phyloP scores from a whole-genome alignment of 1,140 invertebrate genomes.

The Ctenoplectra terminalis region DNA sequence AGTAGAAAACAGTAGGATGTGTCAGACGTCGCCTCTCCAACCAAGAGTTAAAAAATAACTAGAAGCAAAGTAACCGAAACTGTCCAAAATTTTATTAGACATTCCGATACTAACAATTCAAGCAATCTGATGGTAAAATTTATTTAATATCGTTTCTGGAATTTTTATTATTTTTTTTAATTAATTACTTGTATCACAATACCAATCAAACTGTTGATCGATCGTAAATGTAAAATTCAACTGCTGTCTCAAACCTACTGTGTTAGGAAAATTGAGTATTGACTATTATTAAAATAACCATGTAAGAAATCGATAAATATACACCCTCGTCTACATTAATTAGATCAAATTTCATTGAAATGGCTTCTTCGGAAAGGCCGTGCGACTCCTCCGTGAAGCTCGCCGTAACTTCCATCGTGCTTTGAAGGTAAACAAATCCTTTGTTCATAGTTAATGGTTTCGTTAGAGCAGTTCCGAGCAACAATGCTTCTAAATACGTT shows the following conservation, averaged over 20 bases:
- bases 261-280: not conserved
- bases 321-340: not conserved
- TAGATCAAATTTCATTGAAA: not conserved
- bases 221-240: not conserved
- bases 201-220: too few relatives aligned
- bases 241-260: too few relatives aligned
- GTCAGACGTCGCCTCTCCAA: too few relatives aligned
- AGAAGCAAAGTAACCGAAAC: too few relatives aligned
- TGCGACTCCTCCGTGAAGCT: not conserved
- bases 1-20: too few relatives aligned
- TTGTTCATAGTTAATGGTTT: conserved; percentile 16
- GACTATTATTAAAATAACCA: not conserved
- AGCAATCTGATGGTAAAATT: too few relatives aligned
- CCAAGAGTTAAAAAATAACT: too few relatives aligned
- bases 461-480: not conserved
- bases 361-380: not conserved
- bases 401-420: not conserved
- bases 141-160: too few relatives aligned
- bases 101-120: too few relatives aligned
- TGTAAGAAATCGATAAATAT: not conserved
- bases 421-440: conserved; percentile 17
- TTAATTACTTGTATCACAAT: too few relatives aligned
- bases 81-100: too few relatives aligned
- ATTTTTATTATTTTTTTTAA: too few relatives aligned
- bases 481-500: conserved; percentile 17